A percentile compares a stretch with the other conserved stretches of the same genome.
Conservation (phyloP, 2,888 invertebrate species). For the Metalampra italica region DNA sequence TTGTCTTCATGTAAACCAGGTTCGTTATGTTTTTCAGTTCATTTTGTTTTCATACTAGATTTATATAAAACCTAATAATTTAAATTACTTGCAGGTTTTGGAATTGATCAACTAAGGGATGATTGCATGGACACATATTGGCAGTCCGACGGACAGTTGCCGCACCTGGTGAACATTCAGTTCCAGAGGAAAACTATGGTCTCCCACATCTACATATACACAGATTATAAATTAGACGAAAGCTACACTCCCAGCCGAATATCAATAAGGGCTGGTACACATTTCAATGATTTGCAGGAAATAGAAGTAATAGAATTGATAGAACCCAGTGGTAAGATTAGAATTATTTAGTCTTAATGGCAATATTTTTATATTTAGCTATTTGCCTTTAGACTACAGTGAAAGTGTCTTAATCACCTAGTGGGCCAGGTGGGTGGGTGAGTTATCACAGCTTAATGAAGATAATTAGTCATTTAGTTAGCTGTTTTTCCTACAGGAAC, state of each 20-base stretch:
- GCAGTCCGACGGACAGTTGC: constrained; percentile 99
- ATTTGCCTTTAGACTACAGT: too few species aligned
- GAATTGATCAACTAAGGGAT: constrained; percentile 97
- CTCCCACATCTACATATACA: constrained; percentile 96
- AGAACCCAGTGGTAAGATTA: constrained; percentile 87
- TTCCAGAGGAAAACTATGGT: constrained; percentile 97
- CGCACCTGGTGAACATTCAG: constrained; percentile 98
- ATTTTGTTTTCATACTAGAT: background rate
- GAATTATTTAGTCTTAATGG: background rate
- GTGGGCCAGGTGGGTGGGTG: too few species aligned
- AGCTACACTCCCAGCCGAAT: constrained; percentile 98
- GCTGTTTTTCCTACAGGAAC: too few species aligned
- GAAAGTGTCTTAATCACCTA: too few species aligned
- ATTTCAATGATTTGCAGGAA: constrained; percentile 97
- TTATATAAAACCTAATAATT: background rate
- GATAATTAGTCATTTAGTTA: too few species aligned
- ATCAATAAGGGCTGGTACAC: constrained; percentile 94
- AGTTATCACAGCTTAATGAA: too few species aligned
- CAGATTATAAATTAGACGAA: constrained; percentile 98
- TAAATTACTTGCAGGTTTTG: constrained; percentile 86
- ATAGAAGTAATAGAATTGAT: constrained; percentile 95
- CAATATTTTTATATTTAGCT: background rate
- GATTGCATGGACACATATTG: constrained; percentile 98
- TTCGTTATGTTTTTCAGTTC: constrained; percentile 38
- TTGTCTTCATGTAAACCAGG: constrained; percentile 99